Evolutionary conservation across 2,113 vertebrate species (phyloP).

Genomic region (Sakesphorus luctuosus): DNA sequence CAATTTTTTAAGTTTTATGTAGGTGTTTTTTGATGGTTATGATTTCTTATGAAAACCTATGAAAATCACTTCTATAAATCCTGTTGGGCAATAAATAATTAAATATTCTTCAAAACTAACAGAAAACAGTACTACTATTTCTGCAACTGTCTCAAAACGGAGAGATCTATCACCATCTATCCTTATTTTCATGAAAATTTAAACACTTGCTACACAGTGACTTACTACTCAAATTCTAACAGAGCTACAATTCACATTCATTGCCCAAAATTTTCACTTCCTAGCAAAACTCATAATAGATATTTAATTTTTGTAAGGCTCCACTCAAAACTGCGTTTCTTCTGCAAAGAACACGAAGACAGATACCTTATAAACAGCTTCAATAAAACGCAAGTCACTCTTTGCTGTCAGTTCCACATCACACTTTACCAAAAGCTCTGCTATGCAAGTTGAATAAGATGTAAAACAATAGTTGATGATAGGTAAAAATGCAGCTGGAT

Average conservation of each 20-base stretch:
- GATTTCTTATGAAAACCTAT: background rate
- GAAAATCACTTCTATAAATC: background rate
- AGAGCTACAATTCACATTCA: background rate
- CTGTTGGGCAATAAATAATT: background rate
- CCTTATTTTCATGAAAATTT: background rate
- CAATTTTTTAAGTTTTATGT: background rate
- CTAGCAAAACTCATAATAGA: background rate
- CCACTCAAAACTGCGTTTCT: background rate
- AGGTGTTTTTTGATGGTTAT: background rate
- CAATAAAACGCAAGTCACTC: slow-evolving; percentile 89
- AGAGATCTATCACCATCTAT: background rate
- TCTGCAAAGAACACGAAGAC: background rate
- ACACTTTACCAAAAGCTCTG: slow-evolving; percentile 83
- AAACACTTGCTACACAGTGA: background rate
- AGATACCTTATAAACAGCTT: slow-evolving; percentile 91
- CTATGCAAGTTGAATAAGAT: slow-evolving; percentile 85
- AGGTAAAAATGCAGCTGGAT: slow-evolving; percentile 86
- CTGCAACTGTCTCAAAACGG: background rate
- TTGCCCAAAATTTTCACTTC: background rate
- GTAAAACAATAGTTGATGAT: slow-evolving; percentile 89
- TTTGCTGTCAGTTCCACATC: slow-evolving; percentile 87
- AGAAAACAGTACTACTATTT: background rate
- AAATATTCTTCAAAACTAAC: background rate
- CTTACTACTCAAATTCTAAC: background rate
- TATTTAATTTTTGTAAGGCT: background rate